phyloP scores from a whole-genome alignment of 2,113 vertebrate species.

The Centrocercus urophasianus region DNA sequence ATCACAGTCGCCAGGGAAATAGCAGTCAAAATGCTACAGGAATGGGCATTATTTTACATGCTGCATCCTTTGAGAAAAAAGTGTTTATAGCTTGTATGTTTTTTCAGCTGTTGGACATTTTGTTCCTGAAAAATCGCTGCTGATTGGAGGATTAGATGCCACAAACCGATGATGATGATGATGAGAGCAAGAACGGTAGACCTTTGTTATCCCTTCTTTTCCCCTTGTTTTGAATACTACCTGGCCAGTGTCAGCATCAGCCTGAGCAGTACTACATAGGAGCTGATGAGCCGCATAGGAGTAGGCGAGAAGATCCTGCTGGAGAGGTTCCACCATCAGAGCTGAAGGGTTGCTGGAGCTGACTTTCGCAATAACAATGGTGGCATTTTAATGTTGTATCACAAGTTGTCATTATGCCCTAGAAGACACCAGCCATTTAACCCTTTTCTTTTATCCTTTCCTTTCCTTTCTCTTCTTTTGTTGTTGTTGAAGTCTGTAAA shows the following conservation, averaged over 20 bases:
- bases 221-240: slow-evolving; percentile 47
- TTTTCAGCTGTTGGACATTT: slow-evolving; percentile 77
- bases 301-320: slow-evolving; percentile 63
- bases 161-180: slow-evolving; percentile 62
- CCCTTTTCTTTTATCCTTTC: slow-evolving; percentile 59
- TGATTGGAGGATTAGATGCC: slow-evolving; percentile 69
- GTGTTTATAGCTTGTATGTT: slow-evolving; percentile 81
- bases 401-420: slow-evolving; percentile 63
- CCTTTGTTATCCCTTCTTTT: slow-evolving; percentile 59
- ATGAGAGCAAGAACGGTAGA: slow-evolving; percentile 74
- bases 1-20: slow-evolving; percentile 74
- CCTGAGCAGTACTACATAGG: slow-evolving; percentile 65
- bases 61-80: slow-evolving; percentile 73
- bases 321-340: slow-evolving; percentile 53
- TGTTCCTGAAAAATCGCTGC: slow-evolving; percentile 71
- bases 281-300: slow-evolving; percentile 46
- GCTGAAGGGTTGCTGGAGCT: slow-evolving; percentile 61
- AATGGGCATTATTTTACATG: slow-evolving; percentile 78
- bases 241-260: slow-evolving; percentile 60
- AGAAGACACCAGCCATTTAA: slow-evolving; percentile 74
- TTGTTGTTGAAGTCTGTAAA: slow-evolving; percentile 71
- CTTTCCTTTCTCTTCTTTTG: slow-evolving; percentile 43
- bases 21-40: slow-evolving; percentile 65
- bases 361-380: slow-evolving; percentile 74
- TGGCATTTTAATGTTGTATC: slow-evolving; percentile 62